A percentile compares a stretch with the other conserved stretches of the same genome.
Evolutionary conservation across 2,888 invertebrate genomes (phyloP).

Genomic region (Dinocampus coccinellae): DNA sequence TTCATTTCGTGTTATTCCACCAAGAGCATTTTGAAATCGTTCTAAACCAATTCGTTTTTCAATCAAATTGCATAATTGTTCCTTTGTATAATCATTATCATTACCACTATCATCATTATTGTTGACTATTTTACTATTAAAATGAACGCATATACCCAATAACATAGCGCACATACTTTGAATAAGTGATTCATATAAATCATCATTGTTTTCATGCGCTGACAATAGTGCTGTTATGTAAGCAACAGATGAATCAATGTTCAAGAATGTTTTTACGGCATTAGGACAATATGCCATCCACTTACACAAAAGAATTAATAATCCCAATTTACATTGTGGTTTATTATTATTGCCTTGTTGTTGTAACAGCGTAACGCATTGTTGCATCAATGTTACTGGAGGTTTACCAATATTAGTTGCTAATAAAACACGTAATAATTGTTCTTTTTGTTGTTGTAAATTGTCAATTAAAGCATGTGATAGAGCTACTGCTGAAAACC

Average conservation of each 20-base stretch:
- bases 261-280: conserved; percentile 87
- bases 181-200: conserved; percentile 89
- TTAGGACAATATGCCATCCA: conserved; percentile 89
- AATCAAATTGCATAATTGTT: conserved; percentile 85
- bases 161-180: conserved; percentile 93
- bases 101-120: conserved; percentile 77
- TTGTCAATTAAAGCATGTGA: conserved; percentile 92
- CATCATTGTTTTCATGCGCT: conserved; percentile 85
- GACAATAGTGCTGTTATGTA: conserved; percentile 79
- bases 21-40: conserved; percentile 86
- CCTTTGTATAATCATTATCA: conserved; percentile 61
- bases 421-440: conserved; percentile 89
- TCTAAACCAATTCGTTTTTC: conserved; percentile 93
- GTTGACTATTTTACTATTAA: conserved; percentile 84
- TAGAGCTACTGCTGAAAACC: conserved; percentile 94
- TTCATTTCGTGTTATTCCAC: conserved; percentile 90
- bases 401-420: conserved; percentile 87
- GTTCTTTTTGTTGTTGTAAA: conserved; percentile 87
- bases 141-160: conserved; percentile 91
- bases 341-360: conserved; percentile 76
- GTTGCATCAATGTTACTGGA: conserved; percentile 91
- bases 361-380: conserved; percentile 87
- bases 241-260: conserved; percentile 84
- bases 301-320: conserved; percentile 89
- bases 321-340: conserved; percentile 86